Conservation (phyloP, 2,888 invertebrate genomes). For the Cartodere bifasciata region DNA sequence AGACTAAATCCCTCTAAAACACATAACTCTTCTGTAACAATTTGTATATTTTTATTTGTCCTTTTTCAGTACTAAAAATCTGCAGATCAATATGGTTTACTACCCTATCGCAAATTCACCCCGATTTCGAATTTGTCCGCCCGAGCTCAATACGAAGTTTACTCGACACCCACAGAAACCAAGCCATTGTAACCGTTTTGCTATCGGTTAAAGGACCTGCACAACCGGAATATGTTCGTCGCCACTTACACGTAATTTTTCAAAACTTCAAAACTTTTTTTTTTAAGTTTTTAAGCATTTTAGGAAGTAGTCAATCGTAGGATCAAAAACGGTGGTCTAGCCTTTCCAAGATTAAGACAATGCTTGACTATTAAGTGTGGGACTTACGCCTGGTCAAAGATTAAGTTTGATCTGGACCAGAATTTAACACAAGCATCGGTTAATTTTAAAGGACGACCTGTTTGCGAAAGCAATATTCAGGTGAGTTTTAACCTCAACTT, state of each 20-base stretch:
- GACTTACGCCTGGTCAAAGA: constrained; percentile 61
- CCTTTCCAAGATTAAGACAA: constrained; percentile 55
- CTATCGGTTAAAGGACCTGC: constrained; percentile 45
- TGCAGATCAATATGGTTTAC: constrained; percentile 26
- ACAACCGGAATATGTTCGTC: constrained; percentile 28
- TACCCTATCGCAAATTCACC: constrained; percentile 26
- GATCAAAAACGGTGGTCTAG: constrained; percentile 44
- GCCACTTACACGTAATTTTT: constrained; percentile 30
- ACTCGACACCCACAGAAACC: constrained; percentile 59
- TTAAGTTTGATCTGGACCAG: constrained; percentile 52
- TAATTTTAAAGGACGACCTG: constrained; percentile 53
- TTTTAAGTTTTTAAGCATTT: too few relatives aligned
- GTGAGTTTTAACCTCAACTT: too few relatives aligned
- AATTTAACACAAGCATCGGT: constrained; percentile 52
- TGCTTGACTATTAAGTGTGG: constrained; percentile 61
- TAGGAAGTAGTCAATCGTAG: constrained; percentile 43
- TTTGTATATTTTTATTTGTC: too few relatives aligned
- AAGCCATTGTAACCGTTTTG: constrained; percentile 59
- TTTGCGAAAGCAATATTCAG: constrained; percentile 63
- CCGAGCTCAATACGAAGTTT: constrained; percentile 44
- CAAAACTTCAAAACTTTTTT: too few relatives aligned
- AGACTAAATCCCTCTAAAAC: too few relatives aligned
- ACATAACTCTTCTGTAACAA: too few relatives aligned
- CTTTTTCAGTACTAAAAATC: constrained; percentile 25
- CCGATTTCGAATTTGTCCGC: constrained; percentile 31